Evolutionary conservation across 2,113 vertebrate genomes (phyloP).

Genomic region (Dicaeum eximium): DNA sequence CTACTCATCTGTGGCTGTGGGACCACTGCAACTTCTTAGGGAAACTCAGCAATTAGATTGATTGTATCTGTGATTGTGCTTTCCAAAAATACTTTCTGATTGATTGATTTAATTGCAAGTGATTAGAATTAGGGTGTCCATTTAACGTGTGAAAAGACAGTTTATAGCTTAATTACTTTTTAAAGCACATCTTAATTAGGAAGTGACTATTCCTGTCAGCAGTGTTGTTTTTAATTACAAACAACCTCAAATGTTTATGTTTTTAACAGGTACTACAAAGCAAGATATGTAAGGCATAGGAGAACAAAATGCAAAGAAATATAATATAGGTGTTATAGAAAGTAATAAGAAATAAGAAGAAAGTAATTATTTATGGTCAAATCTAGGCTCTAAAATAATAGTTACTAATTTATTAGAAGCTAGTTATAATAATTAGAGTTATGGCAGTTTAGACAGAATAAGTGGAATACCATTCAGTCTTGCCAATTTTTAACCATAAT

Average conservation of each 20-base stretch:
- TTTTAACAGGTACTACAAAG: not conserved
- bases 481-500: not conserved
- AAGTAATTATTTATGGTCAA: not conserved
- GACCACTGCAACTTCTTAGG: not conserved
- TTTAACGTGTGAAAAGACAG: slow-evolving; percentile 17
- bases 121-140: slow-evolving; percentile 46
- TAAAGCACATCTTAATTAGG: slow-evolving; percentile 37
- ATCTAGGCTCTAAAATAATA: not conserved
- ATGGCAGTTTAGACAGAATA: not conserved
- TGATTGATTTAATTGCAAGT: slow-evolving; percentile 51
- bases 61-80: not conserved
- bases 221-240: not conserved
- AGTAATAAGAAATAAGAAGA: too few relatives aligned
- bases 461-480: not conserved
- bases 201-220: slow-evolving; percentile 26
- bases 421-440: not conserved
- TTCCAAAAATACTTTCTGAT: slow-evolving; percentile 32
- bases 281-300: not conserved
- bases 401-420: not conserved
- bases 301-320: not conserved
- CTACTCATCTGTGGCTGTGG: not conserved
- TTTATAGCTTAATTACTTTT: slow-evolving; percentile 44
- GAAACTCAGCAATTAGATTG: not conserved
- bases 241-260: not conserved
- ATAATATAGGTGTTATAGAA: not conserved